Evolutionary conservation across 30 jellyfish, hydroid and myxozoan species (phyloP).

Genomic region (Hydra vulgaris): DNA sequence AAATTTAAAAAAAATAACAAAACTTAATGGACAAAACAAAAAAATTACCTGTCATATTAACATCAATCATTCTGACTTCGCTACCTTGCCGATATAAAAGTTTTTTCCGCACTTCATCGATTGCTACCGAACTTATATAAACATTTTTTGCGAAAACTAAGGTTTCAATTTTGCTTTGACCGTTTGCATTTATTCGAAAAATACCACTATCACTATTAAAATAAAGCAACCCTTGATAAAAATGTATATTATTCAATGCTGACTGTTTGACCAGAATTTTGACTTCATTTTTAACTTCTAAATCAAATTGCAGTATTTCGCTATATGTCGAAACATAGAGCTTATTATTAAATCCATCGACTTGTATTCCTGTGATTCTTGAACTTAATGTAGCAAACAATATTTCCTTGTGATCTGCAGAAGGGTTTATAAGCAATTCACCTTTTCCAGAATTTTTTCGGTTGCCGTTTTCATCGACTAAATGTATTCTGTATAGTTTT

Average conservation of each 20-base stretch:
- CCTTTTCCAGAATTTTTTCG: background rate
- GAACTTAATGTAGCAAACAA: background rate
- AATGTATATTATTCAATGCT: background rate
- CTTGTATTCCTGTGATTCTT: background rate
- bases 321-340: background rate
- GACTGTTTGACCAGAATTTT: background rate
- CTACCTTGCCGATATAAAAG: background rate
- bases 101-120: background rate
- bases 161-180: background rate
- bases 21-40: too few relatives aligned
- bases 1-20: too few relatives aligned
- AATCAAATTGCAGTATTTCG: background rate
- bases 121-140: background rate
- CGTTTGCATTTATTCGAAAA: background rate
- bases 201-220: background rate
- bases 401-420: background rate
- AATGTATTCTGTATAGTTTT: background rate
- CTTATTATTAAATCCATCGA: background rate
- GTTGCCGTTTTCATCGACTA: background rate
- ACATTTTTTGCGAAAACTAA: background rate
- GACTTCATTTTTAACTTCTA: background rate
- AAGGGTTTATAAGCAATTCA: background rate
- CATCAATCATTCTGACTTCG: background rate
- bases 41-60: background rate
- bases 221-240: background rate